A percentile compares a stretch with the other conserved stretches of the same genome.
Conservation (phyloP, 2,888 invertebrate genomes). For the Drymonia ruficornis region DNA sequence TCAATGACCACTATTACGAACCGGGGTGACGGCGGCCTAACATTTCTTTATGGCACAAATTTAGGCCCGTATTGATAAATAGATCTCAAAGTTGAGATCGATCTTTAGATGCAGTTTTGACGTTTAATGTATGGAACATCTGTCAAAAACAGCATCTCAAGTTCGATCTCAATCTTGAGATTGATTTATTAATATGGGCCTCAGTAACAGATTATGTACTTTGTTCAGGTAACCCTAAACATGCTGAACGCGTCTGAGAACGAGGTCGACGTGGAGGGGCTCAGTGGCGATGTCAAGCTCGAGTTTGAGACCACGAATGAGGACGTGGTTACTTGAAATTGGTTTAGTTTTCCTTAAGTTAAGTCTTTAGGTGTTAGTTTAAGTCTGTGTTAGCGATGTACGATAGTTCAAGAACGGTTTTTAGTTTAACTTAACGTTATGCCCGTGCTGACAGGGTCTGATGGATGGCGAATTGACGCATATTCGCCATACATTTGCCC, state of each 20-base stretch:
- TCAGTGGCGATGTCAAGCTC: constrained; percentile 91
- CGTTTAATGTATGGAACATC: too few species aligned
- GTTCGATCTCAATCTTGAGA: too few species aligned
- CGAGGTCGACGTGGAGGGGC: constrained; percentile 94
- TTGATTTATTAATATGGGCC: too few species aligned
- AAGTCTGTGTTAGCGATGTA: neutral
- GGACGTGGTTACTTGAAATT: constrained; percentile 88
- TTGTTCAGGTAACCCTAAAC: constrained; percentile 92
- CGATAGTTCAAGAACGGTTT: neutral
- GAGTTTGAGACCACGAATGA: constrained; percentile 91
- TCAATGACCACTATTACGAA: neutral
- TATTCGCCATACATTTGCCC: too few species aligned
- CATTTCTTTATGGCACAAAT: too few species aligned
- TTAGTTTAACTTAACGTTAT: too few species aligned
- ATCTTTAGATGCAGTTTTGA: too few species aligned
- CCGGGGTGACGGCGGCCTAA: neutral
- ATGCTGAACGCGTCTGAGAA: constrained; percentile 96
- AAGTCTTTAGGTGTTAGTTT: constrained; percentile 16
- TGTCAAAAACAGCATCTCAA: too few species aligned
- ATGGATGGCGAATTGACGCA: too few species aligned
- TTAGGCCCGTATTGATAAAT: too few species aligned
- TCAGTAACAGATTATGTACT: neutral
- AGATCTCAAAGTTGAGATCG: too few species aligned
- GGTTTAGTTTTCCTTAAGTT: constrained; percentile 47
- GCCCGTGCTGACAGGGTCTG: too few species aligned